Base-by-base conservation (phyloP, 2,797 vertebrate species). In the Poeciliopsis gracilis region DNA sequence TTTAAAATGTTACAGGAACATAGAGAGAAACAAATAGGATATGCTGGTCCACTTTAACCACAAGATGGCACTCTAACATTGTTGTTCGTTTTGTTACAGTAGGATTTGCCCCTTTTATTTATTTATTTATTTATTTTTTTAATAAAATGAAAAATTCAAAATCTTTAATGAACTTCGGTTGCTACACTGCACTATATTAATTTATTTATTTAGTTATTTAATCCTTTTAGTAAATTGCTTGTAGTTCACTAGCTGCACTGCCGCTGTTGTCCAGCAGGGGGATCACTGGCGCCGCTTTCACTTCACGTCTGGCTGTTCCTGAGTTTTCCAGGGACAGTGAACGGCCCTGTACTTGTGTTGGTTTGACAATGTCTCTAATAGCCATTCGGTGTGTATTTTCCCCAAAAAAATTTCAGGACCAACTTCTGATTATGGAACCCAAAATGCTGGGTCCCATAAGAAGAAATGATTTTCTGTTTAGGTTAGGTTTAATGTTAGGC, bases 241-340 rank as follows among this genome's bases (percentile, higher is more conserved):
- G 3, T 5, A n/a, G n/a, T 53, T 78, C 7, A 30, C 23, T 59
- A 11, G 74, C 59, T 83, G 79, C 76, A 84, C 16, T 51, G 11
- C 1, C 38, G 1, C 72, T 16, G 3, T 4, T 10, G 72, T 85
- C 90, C 93, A 82, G 1, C 11, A 89, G 93, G 51, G 84, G 91
- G 86, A 89, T 86, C 75, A 43, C 55, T 78, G 79, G 51, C 13
- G 11, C 38, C 10, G 77, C 72, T 81, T 88, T 81, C 57, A 0
- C 51, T 72, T 23, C 4, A 2, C 3, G 2, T 12, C 5, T 0
- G 7, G 4, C 28, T 30, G 0, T 30, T 0, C 4, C 9, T 18
- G 4, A 23, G 7, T 67, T 75, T 47, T 4, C 12, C 47, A 43
- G 67, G 66, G 33, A 15, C 23, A 25, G 1, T 53, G 55, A 69